Evolutionary conservation across 2,113 vertebrate species (phyloP).

Genomic region (Sturnus vulgaris): DNA sequence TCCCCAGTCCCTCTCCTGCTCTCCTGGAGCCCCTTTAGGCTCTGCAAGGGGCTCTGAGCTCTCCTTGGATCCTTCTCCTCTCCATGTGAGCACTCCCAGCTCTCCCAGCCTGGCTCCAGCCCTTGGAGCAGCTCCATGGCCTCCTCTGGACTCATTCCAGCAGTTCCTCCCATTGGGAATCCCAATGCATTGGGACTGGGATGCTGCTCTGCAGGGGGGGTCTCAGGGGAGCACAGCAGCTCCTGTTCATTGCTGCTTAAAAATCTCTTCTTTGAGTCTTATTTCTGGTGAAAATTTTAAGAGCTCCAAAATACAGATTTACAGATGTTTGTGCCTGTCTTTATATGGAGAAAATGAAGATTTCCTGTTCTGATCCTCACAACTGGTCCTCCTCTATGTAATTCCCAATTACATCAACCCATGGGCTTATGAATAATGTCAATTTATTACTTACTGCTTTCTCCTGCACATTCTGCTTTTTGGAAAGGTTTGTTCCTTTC

Average conservation of each 20-base stretch:
- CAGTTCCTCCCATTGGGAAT: accelerated
- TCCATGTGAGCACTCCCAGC: not conserved
- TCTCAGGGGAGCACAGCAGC: not conserved
- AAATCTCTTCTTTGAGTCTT: not conserved
- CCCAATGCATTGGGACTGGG: no score
- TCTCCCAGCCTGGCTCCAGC: not conserved
- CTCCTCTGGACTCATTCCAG: not conserved
- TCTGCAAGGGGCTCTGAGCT: no score
- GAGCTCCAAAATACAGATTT: not conserved
- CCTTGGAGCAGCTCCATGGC: accelerated
- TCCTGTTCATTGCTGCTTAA: not conserved
- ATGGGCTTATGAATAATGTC: not conserved
- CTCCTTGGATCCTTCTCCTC: not conserved
- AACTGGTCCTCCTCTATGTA: not conserved
- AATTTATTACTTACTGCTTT: not conserved
- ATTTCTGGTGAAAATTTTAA: not conserved
- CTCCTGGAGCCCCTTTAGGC: not conserved
- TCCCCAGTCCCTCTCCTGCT: not conserved
- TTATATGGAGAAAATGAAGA: not conserved
- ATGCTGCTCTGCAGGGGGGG: not conserved
- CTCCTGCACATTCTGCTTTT: not conserved
- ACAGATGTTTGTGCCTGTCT: not conserved
- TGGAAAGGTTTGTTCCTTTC: not conserved
- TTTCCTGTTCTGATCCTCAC: not conserved
- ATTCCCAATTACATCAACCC: not conserved